Evolutionary conservation across 2,113 vertebrate species (phyloP), one percentile per base, ranked within the genome.

Genomic region (Tyto alba): DNA sequence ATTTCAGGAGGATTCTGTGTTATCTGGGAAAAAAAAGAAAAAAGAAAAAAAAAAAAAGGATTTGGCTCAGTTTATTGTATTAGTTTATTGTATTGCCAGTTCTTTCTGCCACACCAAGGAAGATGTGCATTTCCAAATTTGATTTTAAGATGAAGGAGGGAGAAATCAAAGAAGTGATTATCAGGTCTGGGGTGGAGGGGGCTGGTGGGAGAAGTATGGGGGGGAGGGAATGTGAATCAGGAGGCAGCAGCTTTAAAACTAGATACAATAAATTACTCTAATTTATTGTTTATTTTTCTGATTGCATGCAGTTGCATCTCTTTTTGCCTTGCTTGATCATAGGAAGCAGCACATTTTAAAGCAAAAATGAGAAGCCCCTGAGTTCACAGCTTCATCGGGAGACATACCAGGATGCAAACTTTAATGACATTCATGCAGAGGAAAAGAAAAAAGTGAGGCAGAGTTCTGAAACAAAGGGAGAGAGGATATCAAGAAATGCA

Each of bases 401-500:
- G 81, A 41, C 55, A 18, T 56, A 34, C 43, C 15, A 71, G 68
- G 74, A 79, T 71, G 52, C 38, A 93, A 96, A 96, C 66, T 96
- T 96, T 12, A 96, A 56, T 83, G 45, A 26, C 64, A n/a, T 91
- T 60, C 43, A 55, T 43, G 38, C 29, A 73, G 73, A 80, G 64
- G 27, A 80, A 62, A 85, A 71, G 62, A 81, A 89, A 91, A 85
- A 1, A 78, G 62, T 72, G 67, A 79, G 38, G 41, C 59, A 83
- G 88, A 68, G 40, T 68, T 26, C 50, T 32, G 89, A 95, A 85
- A 97, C 55, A 95, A 96, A 96, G 62, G 36, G 78, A 88, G 48
- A 41, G 32, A 72, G 53, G 76, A 66, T 56, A 87, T 55, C 40
- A 78, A 86, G 90, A 92, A 94, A 81, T 17, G 59, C 4, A 21